Evolutionary conservation across 2,113 vertebrate species (phyloP).

Genomic region (Limanda limanda): DNA sequence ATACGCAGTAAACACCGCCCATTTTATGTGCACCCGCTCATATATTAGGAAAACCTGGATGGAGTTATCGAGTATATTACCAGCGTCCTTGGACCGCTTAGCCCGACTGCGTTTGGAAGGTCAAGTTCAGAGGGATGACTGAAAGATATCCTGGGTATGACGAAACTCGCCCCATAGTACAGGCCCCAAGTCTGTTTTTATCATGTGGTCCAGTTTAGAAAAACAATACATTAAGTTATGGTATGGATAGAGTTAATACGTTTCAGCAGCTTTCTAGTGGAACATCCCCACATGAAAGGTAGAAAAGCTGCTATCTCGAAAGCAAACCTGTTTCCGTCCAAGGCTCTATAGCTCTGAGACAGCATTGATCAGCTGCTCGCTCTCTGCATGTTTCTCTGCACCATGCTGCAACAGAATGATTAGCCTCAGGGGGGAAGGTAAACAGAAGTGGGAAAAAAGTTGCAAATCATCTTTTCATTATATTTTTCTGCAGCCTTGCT

Average conservation of each 20-base stretch:
- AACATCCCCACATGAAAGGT: constrained; percentile 17
- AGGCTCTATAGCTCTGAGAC: constrained; percentile 18
- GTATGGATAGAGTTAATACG: not conserved
- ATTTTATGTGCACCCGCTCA: no score
- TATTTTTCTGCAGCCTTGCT: constrained; percentile 42
- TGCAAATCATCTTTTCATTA: constrained; percentile 69
- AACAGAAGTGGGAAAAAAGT: constrained; percentile 60
- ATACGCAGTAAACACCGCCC: no score
- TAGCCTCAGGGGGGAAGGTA: constrained; percentile 60
- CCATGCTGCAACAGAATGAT: constrained; percentile 54
- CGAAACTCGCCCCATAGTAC: no score
- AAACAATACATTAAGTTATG: not conserved
- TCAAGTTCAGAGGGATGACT: no score
- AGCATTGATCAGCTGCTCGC: constrained; percentile 53
- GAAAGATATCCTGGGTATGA: no score
- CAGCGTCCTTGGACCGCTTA: no score
- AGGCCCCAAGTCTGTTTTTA: no score
- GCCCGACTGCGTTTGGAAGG: no score
- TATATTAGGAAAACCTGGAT: no score
- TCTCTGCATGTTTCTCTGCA: constrained; percentile 52
- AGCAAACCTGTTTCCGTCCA: constrained; percentile 49
- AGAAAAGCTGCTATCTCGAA: constrained; percentile 44
- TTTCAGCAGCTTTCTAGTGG: constrained; percentile 2
- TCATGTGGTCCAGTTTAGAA: not conserved
- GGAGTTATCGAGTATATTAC: no score